Evolutionary conservation across 2,797 vertebrate species (phyloP).

Genomic region (Monodelphis domestica): DNA sequence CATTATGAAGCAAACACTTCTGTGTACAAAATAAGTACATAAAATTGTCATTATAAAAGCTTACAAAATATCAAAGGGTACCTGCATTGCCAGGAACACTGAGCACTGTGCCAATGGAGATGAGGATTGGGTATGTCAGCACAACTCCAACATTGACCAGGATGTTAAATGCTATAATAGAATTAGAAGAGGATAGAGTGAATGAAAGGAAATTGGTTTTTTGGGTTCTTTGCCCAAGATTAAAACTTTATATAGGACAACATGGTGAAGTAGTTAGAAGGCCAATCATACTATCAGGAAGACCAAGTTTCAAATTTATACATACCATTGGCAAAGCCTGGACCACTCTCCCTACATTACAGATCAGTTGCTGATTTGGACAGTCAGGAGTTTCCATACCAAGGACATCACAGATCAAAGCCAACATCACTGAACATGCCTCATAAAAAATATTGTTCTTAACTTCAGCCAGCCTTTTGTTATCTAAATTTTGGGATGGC

Average conservation of each 20-base stretch:
- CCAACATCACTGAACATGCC: not conserved
- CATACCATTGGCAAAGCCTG: not conserved
- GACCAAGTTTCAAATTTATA: too few relatives aligned
- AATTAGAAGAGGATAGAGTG: conserved; percentile 14
- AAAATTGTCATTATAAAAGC: not conserved
- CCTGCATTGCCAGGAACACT: conserved; percentile 99
- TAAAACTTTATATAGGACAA: conserved; percentile 2
- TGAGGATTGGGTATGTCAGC: conserved; percentile 97
- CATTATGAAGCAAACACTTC: conserved; percentile 25
- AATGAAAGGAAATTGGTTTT: not conserved
- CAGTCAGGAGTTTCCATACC: not conserved
- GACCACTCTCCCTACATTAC: not conserved
- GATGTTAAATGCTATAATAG: conserved; percentile 94
- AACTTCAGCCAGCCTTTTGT: conserved; percentile 7
- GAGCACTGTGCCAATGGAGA: conserved; percentile 98
- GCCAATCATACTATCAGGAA: not conserved
- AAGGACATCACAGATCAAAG: not conserved
- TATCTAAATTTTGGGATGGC: not conserved
- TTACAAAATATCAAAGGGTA: conserved; percentile 54
- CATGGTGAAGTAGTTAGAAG: not conserved
- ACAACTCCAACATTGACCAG: conserved; percentile 96
- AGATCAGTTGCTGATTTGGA: not conserved
- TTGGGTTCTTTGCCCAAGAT: not conserved
- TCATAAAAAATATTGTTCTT: not conserved
- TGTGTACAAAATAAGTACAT: not conserved